Evolutionary conservation across 2,797 vertebrate genomes (phyloP).

Genomic region (Cyclopterus lumpus): DNA sequence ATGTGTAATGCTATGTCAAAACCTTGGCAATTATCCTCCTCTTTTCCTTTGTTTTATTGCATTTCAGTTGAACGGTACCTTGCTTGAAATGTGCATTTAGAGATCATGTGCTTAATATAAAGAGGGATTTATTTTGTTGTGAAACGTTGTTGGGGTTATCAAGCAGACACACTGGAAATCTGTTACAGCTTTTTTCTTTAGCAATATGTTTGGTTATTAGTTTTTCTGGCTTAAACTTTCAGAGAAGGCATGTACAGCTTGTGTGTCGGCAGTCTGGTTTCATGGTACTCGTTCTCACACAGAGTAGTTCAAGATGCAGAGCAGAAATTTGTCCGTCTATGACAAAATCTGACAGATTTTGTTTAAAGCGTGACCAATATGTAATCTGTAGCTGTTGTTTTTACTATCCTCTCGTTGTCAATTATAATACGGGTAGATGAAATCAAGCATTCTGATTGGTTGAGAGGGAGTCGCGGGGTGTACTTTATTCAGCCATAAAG

Average conservation of each 20-base stretch:
- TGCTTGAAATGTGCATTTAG: constrained; percentile 58
- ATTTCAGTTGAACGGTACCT: constrained; percentile 47
- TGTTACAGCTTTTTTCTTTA: constrained; percentile 53
- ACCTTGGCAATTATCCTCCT: constrained; percentile 46
- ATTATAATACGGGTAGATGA: too few species aligned
- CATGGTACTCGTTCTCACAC: constrained; percentile 61
- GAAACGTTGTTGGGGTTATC: constrained; percentile 47
- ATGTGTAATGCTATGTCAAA: constrained; percentile 63
- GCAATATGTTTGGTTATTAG: constrained; percentile 68
- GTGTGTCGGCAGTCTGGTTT: constrained; percentile 63
- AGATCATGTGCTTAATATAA: constrained; percentile 42
- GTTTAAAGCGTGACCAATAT: constrained; percentile 51
- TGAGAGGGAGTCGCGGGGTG: too few species aligned
- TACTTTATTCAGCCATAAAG: too few species aligned
- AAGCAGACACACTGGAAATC: constrained; percentile 53
- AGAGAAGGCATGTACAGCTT: constrained; percentile 52
- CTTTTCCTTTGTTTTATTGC: constrained; percentile 59
- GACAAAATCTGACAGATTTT: constrained; percentile 54
- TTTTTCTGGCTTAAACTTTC: constrained; percentile 50
- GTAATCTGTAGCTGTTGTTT: constrained; percentile 49
- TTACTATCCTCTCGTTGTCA: constrained; percentile 42
- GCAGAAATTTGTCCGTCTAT: constrained; percentile 43
- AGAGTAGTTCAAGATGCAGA: constrained; percentile 70
- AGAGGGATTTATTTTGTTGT: constrained; percentile 12
- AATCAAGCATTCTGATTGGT: too few species aligned